A percentile compares a stretch with the other conserved stretches of the same genome.
Conservation (phyloP, 2,797 vertebrate genomes). For the Chaetophractus vellerosus region DNA sequence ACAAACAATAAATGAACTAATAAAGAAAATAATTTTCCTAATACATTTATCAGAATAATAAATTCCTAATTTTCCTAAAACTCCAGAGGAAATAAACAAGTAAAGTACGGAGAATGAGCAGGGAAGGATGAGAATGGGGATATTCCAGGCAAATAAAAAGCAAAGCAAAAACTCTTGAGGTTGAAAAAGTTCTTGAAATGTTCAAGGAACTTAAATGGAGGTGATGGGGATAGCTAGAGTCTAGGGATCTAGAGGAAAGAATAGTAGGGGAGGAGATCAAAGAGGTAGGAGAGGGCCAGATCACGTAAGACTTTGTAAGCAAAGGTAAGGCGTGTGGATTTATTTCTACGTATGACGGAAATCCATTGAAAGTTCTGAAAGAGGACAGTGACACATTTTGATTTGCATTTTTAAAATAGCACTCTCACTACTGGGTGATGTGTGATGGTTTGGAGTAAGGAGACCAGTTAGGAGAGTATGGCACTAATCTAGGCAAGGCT, state of each 20-base stretch:
- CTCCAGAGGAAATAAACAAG: not conserved
- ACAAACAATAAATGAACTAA: not conserved
- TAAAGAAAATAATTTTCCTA: not conserved
- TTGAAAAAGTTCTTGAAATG: not conserved
- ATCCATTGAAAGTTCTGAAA: conserved; percentile 24
- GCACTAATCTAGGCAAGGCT: not conserved
- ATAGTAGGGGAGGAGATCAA: not conserved
- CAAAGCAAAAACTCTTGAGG: not conserved
- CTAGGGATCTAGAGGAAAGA: not conserved
- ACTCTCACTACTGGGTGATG: not conserved
- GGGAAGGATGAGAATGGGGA: not conserved
- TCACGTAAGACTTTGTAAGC: not conserved
- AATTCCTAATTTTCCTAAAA: not conserved
- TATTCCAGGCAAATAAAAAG: conserved; percentile 22
- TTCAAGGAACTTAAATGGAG: not conserved
- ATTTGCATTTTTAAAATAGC: conserved; percentile 30
- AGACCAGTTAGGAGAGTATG: not conserved
- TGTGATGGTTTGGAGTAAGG: not conserved
- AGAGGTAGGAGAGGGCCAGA: not conserved
- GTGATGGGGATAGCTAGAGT: not conserved
- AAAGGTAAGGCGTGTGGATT: not conserved
- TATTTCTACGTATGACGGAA: not conserved
- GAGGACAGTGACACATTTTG: not conserved
- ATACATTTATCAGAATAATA: too few species aligned
- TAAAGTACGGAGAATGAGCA: conserved; percentile 8